phyloP scores from a whole-genome alignment of 2,113 vertebrate species.

The Eurystomus gularis region DNA sequence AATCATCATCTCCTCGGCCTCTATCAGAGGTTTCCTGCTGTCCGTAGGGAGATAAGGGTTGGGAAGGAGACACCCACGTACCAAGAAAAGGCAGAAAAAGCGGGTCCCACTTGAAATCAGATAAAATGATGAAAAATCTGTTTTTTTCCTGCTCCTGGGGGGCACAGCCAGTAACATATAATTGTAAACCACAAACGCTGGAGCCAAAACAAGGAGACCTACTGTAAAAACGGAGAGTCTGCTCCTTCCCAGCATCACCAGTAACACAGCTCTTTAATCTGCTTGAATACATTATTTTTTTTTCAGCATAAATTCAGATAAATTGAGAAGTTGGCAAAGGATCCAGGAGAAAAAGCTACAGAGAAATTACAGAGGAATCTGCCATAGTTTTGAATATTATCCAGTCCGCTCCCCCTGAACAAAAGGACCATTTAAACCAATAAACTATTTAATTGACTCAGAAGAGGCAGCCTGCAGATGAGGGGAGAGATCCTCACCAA shows the following conservation, averaged over 20 bases:
- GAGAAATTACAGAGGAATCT: background rate
- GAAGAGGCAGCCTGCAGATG: background rate
- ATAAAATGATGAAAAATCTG: background rate
- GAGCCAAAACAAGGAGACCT: background rate
- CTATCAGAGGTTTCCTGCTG: background rate
- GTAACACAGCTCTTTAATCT: background rate
- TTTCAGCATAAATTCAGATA: background rate
- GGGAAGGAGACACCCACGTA: background rate
- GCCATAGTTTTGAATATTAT: background rate
- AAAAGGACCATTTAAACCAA: background rate
- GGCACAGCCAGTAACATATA: background rate
- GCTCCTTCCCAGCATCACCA: background rate
- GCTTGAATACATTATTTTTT: background rate
- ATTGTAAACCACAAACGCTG: background rate
- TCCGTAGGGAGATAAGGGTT: background rate
- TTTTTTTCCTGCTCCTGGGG: background rate
- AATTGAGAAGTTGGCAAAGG: background rate
- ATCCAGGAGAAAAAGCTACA: background rate
- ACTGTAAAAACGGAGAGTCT: background rate
- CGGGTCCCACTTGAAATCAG: background rate
- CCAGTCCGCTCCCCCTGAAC: background rate
- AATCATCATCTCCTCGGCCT: background rate
- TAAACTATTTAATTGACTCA: fast-evolving
- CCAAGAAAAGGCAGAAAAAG: background rate
- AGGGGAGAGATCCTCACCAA: no score